phyloP scores from a whole-genome alignment of 2,113 vertebrate species.

The Anolis carolinensis region DNA sequence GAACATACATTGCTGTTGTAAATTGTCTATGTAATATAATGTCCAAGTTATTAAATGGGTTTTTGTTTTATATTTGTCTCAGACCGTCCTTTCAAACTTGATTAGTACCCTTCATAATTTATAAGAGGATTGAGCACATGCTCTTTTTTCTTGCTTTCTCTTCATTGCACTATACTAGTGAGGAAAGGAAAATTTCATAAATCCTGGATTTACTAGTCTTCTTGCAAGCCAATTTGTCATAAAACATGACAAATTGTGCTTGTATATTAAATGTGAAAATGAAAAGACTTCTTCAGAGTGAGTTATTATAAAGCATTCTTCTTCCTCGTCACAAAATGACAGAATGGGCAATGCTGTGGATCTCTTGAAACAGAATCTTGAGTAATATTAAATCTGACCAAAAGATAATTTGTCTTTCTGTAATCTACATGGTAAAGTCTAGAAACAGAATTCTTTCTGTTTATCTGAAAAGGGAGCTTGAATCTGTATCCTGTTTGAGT shows the following conservation, averaged over 20 bases:
- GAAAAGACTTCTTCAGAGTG: conserved; percentile 36
- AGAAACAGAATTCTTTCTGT: conserved; percentile 21
- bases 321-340: neutral
- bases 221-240: no score
- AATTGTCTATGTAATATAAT: neutral
- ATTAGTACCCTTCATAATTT: neutral
- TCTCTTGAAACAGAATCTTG: neutral
- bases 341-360: neutral
- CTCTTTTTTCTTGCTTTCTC: neutral
- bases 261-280: neutral
- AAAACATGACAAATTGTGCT: neutral
- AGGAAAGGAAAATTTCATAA: neutral
- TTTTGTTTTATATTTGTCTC: neutral
- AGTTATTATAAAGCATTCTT: conserved; percentile 21
- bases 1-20: neutral
- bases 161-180: neutral
- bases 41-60: neutral
- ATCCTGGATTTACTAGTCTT: no score
- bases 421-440: no score
- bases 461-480: conserved; percentile 35
- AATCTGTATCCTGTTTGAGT: neutral
- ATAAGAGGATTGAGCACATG: neutral
- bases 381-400: no score
- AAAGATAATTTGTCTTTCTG: no score
- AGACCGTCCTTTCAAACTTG: no score